Evolutionary conservation across 2,797 vertebrate species (phyloP), one percentile per base, ranked within the genome.

Genomic region (Psittacula echo): DNA sequence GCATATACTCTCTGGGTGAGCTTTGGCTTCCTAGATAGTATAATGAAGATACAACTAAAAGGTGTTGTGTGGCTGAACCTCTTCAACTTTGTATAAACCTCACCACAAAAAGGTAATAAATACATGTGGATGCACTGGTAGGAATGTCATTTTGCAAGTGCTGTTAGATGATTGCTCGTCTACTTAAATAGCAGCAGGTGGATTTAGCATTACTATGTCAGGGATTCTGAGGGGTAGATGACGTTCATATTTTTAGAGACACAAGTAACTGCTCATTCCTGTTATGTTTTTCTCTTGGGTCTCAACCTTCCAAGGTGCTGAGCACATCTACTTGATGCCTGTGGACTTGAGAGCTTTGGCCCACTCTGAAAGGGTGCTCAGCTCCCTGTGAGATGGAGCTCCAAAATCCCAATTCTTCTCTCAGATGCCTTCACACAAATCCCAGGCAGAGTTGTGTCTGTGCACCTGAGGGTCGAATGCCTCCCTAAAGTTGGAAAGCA

Each of bases 401-500:
- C 96, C 78, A 41, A 89, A 67, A 74, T 74, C 93, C 95, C 82
- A 0, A 27, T 91, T 95, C 92, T 81, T 88, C 88, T 94, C 92
- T 89, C 87, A 87, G 91, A 58, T 97, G 96, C 90, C 84, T 94
- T 89, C 67, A 72, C 95, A 92, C 90, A 87, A 94, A 95, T 94
- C 96, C 92, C 82, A 87, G 87, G 93, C 86, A 94, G 96, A 96
- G 94, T 92, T 95, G 89, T 95, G 88, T 85, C 79, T 89, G 62
- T 81, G 83, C 84, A 94, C 68, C 87, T 84, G 95, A 94, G 94
- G 84, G 90, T 81, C 2, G 30, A 95, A 90, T 82, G 72, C 53
- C 75, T 93, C 89, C 73, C 93, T 93, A 77, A 89, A 95, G 84
- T 19, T 72, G 91, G 93, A 93, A 97, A 96, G 95, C 95, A 97